Percentiles rank a stretch among this genome's conserved stretches.
Conservation (phyloP, 2,113 vertebrate genomes). For the Brachypteracias leptosomus region DNA sequence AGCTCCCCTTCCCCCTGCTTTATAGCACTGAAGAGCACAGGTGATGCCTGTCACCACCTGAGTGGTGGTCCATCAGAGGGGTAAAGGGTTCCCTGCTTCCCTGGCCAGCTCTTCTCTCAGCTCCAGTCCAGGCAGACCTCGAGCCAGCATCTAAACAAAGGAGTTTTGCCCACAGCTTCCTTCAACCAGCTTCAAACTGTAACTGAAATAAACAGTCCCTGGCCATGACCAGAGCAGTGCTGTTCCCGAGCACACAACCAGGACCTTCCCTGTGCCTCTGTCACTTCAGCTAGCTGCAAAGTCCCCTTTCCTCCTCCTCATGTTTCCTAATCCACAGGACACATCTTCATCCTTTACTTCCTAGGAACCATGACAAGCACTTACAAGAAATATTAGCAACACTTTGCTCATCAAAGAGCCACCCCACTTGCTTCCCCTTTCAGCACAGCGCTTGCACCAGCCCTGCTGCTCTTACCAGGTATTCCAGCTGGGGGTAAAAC, state of each 20-base stretch:
- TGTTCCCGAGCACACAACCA: rapidly evolving
- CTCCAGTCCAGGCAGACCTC: not conserved
- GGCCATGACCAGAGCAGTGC: not conserved
- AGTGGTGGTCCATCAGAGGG: not conserved
- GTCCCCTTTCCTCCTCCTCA: not conserved
- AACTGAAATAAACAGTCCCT: not conserved
- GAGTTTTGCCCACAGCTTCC: not conserved
- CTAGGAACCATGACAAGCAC: not conserved
- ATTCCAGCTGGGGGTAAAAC: not conserved
- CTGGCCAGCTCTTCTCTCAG: not conserved
- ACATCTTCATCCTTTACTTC: not conserved
- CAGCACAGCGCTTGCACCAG: not conserved
- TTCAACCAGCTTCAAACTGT: not conserved
- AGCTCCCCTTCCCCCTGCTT: not conserved
- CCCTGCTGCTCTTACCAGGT: not conserved
- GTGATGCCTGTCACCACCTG: not conserved
- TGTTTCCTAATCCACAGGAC: not conserved
- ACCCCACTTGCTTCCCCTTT: not conserved
- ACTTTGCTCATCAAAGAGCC: not conserved
- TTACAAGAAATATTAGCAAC: not conserved
- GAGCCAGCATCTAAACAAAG: not conserved
- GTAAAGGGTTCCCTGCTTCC: not conserved
- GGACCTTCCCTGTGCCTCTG: not conserved
- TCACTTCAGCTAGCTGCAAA: not conserved
- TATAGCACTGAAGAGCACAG: not conserved